Evolutionary conservation across 2,888 invertebrate species (phyloP), one percentile per base, ranked within the genome.

Genomic region (Dryocosmus kuriphilus): DNA sequence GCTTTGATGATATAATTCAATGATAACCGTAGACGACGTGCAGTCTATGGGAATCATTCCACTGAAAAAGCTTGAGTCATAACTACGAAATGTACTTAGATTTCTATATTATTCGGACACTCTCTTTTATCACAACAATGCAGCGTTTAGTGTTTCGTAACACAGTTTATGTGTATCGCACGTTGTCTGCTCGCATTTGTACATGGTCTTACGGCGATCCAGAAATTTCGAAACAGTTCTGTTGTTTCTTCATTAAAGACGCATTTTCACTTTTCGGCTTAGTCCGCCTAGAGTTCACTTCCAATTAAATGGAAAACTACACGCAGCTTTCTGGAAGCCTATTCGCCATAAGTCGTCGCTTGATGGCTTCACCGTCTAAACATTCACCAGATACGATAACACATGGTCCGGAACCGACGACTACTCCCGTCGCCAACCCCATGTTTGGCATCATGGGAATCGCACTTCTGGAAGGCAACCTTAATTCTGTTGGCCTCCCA

Each of bases 241-340:
- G 11, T 57, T 57, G 24, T 57, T 24, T 57, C 14, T 57, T 24
- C 24, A 14, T 14, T 24, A 11, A 57, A 57, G 4, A 57, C 9
- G 24, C 51, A 51, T 51, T 51, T 51, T n/a, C 51, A 51, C 51
- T n/a, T 24, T 57, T 14, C 0, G 57, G 24, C 11, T 14, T 24
- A 57, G 24, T 14, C 57, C 14, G 11, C 4, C 8, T 11, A 24
- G 24, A 14, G 14, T 57, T 57, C 24, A 24, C 11, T 57, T 63
- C 46, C 24, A 46, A 24, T 22, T 1, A 41, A 55, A 24, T n/a
- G 1, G 35, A 14, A 24, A 57, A 57, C 95, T 96, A 97, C 88
- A 97, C 97, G 93, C 97, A 97, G 91, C 96, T 97, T 92, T 97
- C 97, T 63, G 97, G 97, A 90, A 97, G 95, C 90, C 97, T 95